Evolutionary conservation across 2,888 invertebrate genomes (phyloP).

Genomic region (Ormyrus rosae): DNA sequence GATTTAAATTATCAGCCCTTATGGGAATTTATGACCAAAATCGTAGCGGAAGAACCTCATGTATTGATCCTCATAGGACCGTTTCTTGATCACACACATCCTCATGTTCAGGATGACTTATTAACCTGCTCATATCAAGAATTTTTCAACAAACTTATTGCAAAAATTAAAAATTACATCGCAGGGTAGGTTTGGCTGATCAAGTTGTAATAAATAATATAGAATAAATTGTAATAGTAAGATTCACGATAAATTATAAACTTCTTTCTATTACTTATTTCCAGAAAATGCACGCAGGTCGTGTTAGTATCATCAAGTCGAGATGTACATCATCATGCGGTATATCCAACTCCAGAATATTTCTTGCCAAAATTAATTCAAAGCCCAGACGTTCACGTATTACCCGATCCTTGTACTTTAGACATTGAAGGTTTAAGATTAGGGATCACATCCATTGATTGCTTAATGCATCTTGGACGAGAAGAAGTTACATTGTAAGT

Average conservation of each 20-base stretch:
- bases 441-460: slow-evolving; percentile 89
- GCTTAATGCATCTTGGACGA: slow-evolving; percentile 88
- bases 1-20: slow-evolving; percentile 89
- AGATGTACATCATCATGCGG: slow-evolving; percentile 86
- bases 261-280: slow-evolving; percentile 62
- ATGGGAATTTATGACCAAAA: slow-evolving; percentile 84
- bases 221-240: too few relatives aligned
- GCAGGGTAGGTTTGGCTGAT: slow-evolving; percentile 76
- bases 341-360: slow-evolving; percentile 91
- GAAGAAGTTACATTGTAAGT: slow-evolving; percentile 86
- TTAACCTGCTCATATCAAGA: slow-evolving; percentile 84
- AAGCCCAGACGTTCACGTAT: slow-evolving; percentile 81
- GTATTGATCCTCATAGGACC: slow-evolving; percentile 90
- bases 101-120: slow-evolving; percentile 79
- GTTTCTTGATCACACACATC: slow-evolving; percentile 85
- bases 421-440: slow-evolving; percentile 86
- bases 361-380: slow-evolving; percentile 75
- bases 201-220: not conserved
- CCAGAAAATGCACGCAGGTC: slow-evolving; percentile 82
- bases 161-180: slow-evolving; percentile 81
- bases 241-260: slow-evolving; percentile 13
- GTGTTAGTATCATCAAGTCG: slow-evolving; percentile 86
- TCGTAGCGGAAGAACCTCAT: slow-evolving; percentile 84
- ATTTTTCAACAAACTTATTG: slow-evolving; percentile 85
- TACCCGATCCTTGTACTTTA: slow-evolving; percentile 89